A percentile compares a stretch with the other conserved stretches of the same genome.
Evolutionary conservation across 2,113 vertebrate genomes (phyloP).

Genomic region (Haplochromis burtoni): DNA sequence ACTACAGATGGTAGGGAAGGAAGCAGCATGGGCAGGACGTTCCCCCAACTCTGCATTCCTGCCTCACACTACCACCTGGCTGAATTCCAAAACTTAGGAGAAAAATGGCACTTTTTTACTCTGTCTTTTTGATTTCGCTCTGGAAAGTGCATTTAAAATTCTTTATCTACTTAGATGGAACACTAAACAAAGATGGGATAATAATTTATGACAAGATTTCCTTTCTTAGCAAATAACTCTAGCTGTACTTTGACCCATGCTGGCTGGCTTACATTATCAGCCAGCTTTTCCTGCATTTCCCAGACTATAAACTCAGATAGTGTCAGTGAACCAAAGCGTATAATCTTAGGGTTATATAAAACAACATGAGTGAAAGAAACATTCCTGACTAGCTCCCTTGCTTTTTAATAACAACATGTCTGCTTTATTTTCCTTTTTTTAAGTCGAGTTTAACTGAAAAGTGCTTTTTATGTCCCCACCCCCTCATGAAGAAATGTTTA

Average conservation of each 20-base stretch:
- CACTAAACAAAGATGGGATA: background rate
- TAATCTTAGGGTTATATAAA: background rate
- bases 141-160: background rate
- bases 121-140: background rate
- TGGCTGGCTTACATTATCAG: background rate
- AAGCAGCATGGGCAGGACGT: background rate
- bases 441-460: background rate
- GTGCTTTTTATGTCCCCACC: background rate
- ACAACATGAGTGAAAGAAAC: background rate
- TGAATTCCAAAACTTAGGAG: background rate
- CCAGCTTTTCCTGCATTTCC: background rate
- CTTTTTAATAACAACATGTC: background rate
- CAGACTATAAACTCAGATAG: background rate
- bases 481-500: background rate
- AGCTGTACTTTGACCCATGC: background rate
- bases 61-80: background rate
- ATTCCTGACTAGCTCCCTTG: background rate
- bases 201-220: background rate
- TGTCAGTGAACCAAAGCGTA: background rate
- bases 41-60: background rate
- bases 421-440: background rate
- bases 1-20: background rate
- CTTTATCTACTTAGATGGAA: background rate
- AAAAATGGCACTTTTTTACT: background rate
- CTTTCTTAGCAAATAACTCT: background rate